phyloP scores from a whole-genome alignment of 2,888 invertebrate species.

The Nemotelus pantherinus region DNA sequence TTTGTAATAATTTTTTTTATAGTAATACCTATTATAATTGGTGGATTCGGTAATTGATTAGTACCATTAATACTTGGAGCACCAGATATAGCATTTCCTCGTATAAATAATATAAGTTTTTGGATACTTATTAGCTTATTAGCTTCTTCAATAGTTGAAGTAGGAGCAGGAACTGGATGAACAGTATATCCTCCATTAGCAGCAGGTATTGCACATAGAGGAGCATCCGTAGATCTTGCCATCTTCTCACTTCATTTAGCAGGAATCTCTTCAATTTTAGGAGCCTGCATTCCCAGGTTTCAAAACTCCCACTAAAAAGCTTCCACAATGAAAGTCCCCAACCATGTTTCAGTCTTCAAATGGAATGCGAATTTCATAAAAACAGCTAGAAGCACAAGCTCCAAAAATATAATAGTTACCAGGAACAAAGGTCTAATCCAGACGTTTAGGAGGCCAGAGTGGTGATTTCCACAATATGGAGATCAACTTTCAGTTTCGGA shows the following conservation, averaged over 20 bases:
- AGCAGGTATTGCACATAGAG: conserved; percentile 71
- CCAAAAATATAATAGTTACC: no score
- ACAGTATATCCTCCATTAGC: conserved; percentile 80
- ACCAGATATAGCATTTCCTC: conserved; percentile 84
- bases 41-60: conserved; percentile 86
- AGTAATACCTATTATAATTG: conserved; percentile 78
- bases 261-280: conserved; percentile 78
- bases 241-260: conserved; percentile 83
- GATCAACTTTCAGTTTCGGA: no score
- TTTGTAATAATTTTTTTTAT: conserved; percentile 87
- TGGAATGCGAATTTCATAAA: no score
- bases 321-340: no score
- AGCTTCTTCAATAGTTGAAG: conserved; percentile 73
- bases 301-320: no score
- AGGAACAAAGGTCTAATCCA: no score
- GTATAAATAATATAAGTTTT: conserved; percentile 87
- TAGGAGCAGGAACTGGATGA: conserved; percentile 78
- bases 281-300: conserved; percentile 63
- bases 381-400: no score
- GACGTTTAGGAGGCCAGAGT: no score
- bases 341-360: no score
- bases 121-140: conserved; percentile 76
- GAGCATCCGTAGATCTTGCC: conserved; percentile 76
- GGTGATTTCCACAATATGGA: no score
- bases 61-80: conserved; percentile 79